Base-by-base conservation (phyloP, 2,113 vertebrate species). In the Elachura formosa region DNA sequence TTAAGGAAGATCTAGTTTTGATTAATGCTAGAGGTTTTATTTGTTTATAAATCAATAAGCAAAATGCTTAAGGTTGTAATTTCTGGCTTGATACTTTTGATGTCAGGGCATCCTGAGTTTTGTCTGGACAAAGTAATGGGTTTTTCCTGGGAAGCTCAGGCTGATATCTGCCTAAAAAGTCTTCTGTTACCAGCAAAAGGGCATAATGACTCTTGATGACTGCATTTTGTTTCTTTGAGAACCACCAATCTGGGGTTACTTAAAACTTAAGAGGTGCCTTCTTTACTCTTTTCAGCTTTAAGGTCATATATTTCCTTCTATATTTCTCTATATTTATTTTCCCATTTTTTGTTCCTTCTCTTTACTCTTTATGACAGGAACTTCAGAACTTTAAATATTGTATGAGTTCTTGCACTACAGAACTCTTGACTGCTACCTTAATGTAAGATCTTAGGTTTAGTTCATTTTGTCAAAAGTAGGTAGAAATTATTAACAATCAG, bases 291-390 rank as follows among this genome's bases (percentile, higher is more conserved):
- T 69, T 29, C 22, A 49, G 5, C 16, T 61, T 34, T 38, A 49
- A 75, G 24, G 9, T 5, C 11, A 26, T 11, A 7, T 16, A 24
- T 4, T 13, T 7, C 5, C 3, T 2, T 10, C 19, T 19, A 14
- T 3, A 13, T 36, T 51, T 61, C 31, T n/a, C n/a, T n/a, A n/a
- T n/a, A n/a, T 21, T 9, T 31, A 6, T 3, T 10, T 0, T 0
- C 2, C 2, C 3, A 5, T 17, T 80, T 49, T 14, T 48, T 68
- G 8, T 46, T 16, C 5, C 14, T 12, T 11, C 2, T 43, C 1
- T n/a, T 73, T 48, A 33, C 6, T 49, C 5, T 40, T 38, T 29
- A 16, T 74, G 25, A 22, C 7, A 74, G 23, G 19, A 90, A 41
- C 1, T 34, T 33, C 12, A 46, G 8, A 8, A 6, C 18, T 52